Conservation (phyloP, 1,140 invertebrate species). For the Papilio dardanus region DNA sequence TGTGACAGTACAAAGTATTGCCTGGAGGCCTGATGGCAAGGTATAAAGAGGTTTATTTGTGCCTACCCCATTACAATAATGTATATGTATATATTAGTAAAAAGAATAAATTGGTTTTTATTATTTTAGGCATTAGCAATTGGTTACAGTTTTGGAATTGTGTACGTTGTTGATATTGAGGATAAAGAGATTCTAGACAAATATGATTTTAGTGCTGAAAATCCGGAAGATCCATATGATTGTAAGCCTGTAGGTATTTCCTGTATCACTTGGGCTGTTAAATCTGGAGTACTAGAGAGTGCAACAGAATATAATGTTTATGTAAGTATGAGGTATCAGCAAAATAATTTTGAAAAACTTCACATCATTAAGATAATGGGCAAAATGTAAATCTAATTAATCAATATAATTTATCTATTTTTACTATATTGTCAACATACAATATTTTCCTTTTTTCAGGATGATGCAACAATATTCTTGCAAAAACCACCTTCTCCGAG, state of each 20-base stretch:
- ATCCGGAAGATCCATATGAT: conserved; percentile 65
- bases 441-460: no score
- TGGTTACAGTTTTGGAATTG: conserved; percentile 86
- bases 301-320: conserved; percentile 72
- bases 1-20: conserved; percentile 86
- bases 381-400: no score
- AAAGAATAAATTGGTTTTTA: background rate
- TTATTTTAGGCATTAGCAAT: conserved; percentile 78
- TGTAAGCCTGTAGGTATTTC: conserved; percentile 73
- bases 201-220: conserved; percentile 82
- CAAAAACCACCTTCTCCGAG: conserved; percentile 75
- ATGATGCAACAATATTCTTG: conserved; percentile 82
- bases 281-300: conserved; percentile 69
- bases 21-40: conserved; percentile 98
- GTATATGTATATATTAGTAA: no score
- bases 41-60: conserved; percentile 71
- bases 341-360: background rate
- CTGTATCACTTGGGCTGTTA: conserved; percentile 84
- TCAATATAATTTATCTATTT: no score
- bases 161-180: conserved; percentile 93
- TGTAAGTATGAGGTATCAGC: conserved; percentile 57
- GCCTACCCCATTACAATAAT: background rate
- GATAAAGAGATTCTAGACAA: conserved; percentile 92
- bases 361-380: no score
- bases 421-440: no score